These are phyloP conservation scores for Cotesia chilonis DNA, from an alignment of 1,140 invertebrate species.

Conservation along the genomic window DNA sequence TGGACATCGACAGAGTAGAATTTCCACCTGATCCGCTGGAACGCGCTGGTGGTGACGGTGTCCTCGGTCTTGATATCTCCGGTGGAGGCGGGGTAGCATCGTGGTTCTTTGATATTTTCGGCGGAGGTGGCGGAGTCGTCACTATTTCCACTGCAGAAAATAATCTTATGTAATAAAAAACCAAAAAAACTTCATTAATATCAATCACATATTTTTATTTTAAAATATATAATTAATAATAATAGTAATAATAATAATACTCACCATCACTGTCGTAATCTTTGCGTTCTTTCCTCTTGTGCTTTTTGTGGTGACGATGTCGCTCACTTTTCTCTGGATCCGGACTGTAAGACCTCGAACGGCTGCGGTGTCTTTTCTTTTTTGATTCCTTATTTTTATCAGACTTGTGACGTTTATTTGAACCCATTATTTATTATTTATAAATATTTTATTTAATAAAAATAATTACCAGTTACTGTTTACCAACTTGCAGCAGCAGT, in stretches of 20 bases:
- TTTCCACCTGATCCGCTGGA: constrained; percentile 52
- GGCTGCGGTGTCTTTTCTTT: constrained; percentile 67
- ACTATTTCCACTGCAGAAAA: constrained; percentile 59
- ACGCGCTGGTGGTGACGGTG: constrained; percentile 54
- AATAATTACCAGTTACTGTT: too few relatives aligned
- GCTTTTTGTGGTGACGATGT: constrained; percentile 70
- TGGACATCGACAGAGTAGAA: constrained; percentile 74
- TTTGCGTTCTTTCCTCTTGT: constrained; percentile 70
- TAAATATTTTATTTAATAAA: too few relatives aligned
- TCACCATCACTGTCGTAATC: constrained; percentile 70
- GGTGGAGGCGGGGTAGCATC: constrained; percentile 60
- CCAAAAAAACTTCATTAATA: constrained; percentile 19
- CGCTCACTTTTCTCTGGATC: constrained; percentile 65
- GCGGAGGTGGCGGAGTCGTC: constrained; percentile 56
- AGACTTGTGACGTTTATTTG: constrained; percentile 67
- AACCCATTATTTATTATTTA: constrained; percentile 63
- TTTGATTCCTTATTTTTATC: constrained; percentile 65
- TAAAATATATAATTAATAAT: not conserved
- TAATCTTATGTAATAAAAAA: constrained; percentile 5
- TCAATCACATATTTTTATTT: too few relatives aligned
- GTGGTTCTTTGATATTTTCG: constrained; percentile 60
- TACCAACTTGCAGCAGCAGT: too few relatives aligned
- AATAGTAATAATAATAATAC: constrained; percentile 39
- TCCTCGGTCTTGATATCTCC: constrained; percentile 53
- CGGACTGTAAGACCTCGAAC: constrained; percentile 62